Conservation (phyloP, 2,113 vertebrate species). For the Bucco capensis region DNA sequence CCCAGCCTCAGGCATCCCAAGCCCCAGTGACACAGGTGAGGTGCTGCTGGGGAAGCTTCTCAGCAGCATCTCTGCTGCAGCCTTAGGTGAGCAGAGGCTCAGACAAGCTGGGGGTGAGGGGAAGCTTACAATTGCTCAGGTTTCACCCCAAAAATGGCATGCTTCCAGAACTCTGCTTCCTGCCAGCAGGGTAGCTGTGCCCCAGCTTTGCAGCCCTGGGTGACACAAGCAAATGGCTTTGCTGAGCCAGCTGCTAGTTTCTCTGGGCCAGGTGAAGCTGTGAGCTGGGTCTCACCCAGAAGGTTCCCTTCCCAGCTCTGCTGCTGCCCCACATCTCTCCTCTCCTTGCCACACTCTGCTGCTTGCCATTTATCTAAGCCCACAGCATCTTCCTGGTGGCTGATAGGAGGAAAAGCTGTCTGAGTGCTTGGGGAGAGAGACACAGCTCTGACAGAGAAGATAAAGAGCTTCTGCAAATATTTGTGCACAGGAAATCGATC, state of each 20-base stretch:
- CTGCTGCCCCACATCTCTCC: too few species aligned
- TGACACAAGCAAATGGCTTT: neutral
- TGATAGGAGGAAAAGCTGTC: neutral
- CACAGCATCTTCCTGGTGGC: neutral
- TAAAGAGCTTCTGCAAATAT: slow-evolving; percentile 5
- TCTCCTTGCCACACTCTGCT: neutral
- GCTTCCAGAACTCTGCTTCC: neutral
- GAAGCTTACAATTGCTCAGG: neutral
- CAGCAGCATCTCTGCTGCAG: accelerated
- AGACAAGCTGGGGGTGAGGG: too few species aligned
- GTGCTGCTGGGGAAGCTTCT: neutral
- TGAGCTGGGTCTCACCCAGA: neutral
- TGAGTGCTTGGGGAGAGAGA: neutral
- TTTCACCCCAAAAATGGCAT: neutral
- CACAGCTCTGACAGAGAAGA: neutral
- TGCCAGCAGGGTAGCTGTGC: too few species aligned
- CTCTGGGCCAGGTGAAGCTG: neutral
- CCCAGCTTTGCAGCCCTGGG: too few species aligned
- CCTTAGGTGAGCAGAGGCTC: neutral
- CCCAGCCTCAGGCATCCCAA: neutral
- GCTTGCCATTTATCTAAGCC: neutral
- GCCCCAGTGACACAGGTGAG: accelerated
- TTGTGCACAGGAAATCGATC: neutral
- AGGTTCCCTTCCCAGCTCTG: neutral
- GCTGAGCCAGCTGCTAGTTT: neutral